These are phyloP conservation scores for Polypedilum vanderplanki DNA, from an alignment of 1,140 invertebrate genomes.

Conservation along the genomic window DNA sequence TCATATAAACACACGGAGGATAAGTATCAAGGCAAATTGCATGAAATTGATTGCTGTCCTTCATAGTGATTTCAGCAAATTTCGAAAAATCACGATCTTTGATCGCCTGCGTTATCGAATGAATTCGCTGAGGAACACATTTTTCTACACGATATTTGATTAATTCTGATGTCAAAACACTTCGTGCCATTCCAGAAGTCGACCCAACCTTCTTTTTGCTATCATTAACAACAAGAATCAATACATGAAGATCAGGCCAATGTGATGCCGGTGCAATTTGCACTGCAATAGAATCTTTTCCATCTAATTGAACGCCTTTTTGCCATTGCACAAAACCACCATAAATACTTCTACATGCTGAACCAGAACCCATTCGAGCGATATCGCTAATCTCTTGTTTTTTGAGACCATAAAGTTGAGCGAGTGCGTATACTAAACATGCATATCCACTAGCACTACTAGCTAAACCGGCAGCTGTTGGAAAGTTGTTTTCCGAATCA, in stretches of 20 bases:
- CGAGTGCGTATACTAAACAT: slow-evolving; percentile 69
- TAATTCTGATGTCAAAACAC: slow-evolving; percentile 75
- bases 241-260: slow-evolving; percentile 85
- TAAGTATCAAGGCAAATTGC: slow-evolving; percentile 89
- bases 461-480: slow-evolving; percentile 94
- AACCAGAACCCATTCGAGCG: slow-evolving; percentile 86
- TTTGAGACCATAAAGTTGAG: slow-evolving; percentile 67
- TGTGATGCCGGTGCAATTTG: slow-evolving; percentile 65
- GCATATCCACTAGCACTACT: slow-evolving; percentile 98
- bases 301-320: slow-evolving; percentile 59
- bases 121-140: slow-evolving; percentile 64
- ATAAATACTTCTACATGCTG: slow-evolving; percentile 89
- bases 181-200: slow-evolving; percentile 83
- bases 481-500: slow-evolving; percentile 96
- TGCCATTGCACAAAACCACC: slow-evolving; percentile 91
- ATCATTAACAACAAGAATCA: slow-evolving; percentile 88
- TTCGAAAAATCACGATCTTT: slow-evolving; percentile 67
- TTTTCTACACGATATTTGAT: slow-evolving; percentile 64
- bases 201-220: slow-evolving; percentile 80
- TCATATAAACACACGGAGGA: slow-evolving; percentile 91
- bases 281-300: slow-evolving; percentile 74
- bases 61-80: slow-evolving; percentile 93
- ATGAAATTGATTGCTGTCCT: slow-evolving; percentile 97
- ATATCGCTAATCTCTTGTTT: slow-evolving; percentile 72
- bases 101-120: slow-evolving; percentile 70